phyloP scores from a whole-genome alignment of 2,888 invertebrate genomes.

The Thysanoteuthis rhombus region DNA sequence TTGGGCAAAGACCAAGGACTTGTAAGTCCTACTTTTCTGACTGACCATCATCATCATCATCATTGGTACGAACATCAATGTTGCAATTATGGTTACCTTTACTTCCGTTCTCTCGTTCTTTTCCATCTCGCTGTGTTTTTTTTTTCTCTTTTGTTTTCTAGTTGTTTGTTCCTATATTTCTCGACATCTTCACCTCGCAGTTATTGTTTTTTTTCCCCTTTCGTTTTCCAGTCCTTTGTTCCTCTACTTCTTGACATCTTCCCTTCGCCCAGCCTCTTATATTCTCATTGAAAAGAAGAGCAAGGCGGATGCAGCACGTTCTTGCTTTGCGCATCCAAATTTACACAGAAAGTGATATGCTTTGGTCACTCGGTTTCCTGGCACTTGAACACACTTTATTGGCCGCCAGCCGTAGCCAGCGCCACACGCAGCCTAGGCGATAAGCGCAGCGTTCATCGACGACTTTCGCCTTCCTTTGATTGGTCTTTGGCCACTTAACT shows the following conservation, averaged over 20 bases:
- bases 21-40: not conserved
- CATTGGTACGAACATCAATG: no score
- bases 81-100: no score
- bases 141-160: not conserved
- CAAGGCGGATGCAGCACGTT: not conserved
- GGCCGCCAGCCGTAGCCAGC: not conserved
- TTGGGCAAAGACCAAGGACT: not conserved
- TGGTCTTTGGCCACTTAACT: conserved; percentile 12
- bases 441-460: not conserved
- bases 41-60: not conserved
- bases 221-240: not conserved
- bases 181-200: not conserved
- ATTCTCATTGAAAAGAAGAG: not conserved
- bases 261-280: not conserved
- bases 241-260: not conserved
- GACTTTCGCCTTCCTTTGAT: not conserved
- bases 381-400: not conserved
- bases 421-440: not conserved
- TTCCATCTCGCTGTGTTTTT: no score
- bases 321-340: not conserved
- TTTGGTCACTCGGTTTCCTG: not conserved
- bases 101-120: no score
- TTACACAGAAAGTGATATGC: not conserved
- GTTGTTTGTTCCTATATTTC: not conserved
- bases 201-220: not conserved